Base-by-base conservation (phyloP, 1,140 invertebrate species). In the Apis dorsata region DNA sequence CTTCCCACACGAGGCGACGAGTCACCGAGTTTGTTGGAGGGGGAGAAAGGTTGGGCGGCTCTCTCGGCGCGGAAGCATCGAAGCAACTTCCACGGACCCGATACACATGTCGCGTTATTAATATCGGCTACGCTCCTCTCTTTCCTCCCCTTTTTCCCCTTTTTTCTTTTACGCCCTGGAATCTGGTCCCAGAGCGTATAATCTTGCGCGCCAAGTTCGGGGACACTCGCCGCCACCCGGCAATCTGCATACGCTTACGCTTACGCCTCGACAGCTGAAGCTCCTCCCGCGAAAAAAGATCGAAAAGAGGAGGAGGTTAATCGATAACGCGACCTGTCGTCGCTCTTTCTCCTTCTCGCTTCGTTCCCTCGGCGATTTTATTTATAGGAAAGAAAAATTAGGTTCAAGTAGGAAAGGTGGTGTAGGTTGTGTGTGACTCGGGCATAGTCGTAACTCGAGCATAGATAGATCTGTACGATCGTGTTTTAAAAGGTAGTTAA, bases 171-270 rank as follows among this genome's bases (percentile, higher is more conserved):
- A 65, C 81, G 78, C 68, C 70, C 84, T 77, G 89, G 82, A 90
- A 90, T 90, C 90, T 89, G 85, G 89, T 90, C 79, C 79, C 84
- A 81, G 85, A 85, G 86, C 90, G 88, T 91, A 88, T 92, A 92
- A 92, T 92, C 88, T 92, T 81, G 88, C 83, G 83, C 86, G 88
- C 86, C 73, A 91, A 88, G 81, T 91, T 91, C 75, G 89, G 88
- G 85, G 89, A 92, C 90, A 90, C 81, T 44, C 34, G 87, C 86
- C 80, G 81, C 88, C 85, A 89, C 69, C 76, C 90, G 72, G 87
- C 74, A 91, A 91, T 92, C 90, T 92, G 89, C 91, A 91, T 92
- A 88, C 63, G 87, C 83, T 91, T 90, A 88, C 66, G 77, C n/a
- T n/a, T n/a, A n/a, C 59, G 77, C 49, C n/a, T 51, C 55, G 78